Percentiles rank a stretch among this genome's conserved stretches.
phyloP scores from a whole-genome alignment of 2,113 vertebrate species.

The Craseonycteris thonglongyai region DNA sequence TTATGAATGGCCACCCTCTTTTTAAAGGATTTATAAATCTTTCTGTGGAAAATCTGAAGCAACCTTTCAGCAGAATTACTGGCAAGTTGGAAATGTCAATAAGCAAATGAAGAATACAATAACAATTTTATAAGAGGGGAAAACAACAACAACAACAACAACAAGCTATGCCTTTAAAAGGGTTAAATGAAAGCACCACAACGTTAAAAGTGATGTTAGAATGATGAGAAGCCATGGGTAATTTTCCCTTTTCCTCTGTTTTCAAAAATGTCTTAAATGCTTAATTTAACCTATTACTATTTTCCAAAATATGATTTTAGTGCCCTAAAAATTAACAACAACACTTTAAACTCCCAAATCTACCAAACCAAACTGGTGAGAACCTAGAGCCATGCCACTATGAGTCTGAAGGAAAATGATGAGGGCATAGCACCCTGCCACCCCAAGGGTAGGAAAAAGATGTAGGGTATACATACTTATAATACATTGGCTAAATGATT shows the following conservation, averaged over 20 bases:
- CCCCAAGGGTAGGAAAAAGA: not conserved
- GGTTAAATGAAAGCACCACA: not conserved
- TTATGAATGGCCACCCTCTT: not conserved
- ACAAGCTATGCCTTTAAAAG: not conserved
- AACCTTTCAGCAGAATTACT: not conserved
- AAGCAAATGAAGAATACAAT: not conserved
- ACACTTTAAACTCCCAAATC: not conserved
- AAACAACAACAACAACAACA: too few relatives aligned
- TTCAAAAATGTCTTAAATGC: not conserved
- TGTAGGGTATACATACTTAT: not conserved
- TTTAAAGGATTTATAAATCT: conserved; percentile 6
- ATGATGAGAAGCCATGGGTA: not conserved
- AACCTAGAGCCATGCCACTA: not conserved
- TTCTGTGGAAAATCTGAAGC: not conserved
- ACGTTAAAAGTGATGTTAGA: not conserved
- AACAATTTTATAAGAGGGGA: not conserved
- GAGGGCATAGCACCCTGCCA: not conserved
- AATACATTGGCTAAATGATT: not conserved
- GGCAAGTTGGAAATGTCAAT: not conserved
- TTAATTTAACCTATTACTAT: not conserved
- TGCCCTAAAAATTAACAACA: not conserved
- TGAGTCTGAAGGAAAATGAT: not conserved
- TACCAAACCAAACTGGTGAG: not conserved
- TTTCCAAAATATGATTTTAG: not conserved
- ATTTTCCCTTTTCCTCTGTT: not conserved